These are phyloP conservation scores for Cryptotis parvus DNA, from an alignment of 2,113 vertebrate species.

Conservation along the genomic window DNA sequence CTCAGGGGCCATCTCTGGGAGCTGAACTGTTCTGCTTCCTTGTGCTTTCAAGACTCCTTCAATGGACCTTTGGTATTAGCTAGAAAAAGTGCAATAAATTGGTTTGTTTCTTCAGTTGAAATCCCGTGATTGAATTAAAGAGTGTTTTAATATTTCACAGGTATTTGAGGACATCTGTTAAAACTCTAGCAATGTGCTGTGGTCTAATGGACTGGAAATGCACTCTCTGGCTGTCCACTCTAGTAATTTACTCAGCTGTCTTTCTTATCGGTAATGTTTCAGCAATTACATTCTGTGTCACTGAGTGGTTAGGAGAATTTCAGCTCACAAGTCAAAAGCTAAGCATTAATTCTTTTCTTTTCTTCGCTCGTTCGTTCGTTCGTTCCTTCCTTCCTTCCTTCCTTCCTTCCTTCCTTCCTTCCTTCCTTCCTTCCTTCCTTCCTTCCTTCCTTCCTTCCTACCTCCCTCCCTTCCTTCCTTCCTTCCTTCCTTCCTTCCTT, in stretches of 20 bases:
- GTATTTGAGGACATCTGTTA: constrained; percentile 78
- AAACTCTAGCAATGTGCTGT: constrained; percentile 64
- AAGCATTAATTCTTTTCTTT: background rate
- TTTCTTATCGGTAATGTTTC: constrained; percentile 75
- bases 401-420: too few species aligned
- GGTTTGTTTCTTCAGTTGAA: constrained; percentile 70
- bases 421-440: too few species aligned
- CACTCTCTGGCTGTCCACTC: constrained; percentile 66
- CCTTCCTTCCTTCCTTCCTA: too few species aligned
- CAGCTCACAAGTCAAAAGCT: constrained; percentile 49
- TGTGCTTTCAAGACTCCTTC: constrained; percentile 70
- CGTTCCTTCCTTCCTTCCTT: too few species aligned
- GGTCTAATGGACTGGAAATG: constrained; percentile 77
- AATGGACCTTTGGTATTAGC: constrained; percentile 73
- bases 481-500: too few species aligned
- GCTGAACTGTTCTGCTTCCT: constrained; percentile 43
- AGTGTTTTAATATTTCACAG: constrained; percentile 79
- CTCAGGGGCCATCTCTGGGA: too few species aligned
- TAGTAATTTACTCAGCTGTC: constrained; percentile 73
- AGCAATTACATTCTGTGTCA: constrained; percentile 71
- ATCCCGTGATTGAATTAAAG: constrained; percentile 72
- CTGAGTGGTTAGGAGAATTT: constrained; percentile 77
- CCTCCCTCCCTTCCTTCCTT: too few species aligned
- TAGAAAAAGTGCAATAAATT: constrained; percentile 73
- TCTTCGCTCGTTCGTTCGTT: background rate